A percentile compares a stretch with the other conserved stretches of the same genome.
Conservation (phyloP, 2,113 vertebrate species). For the Numida meleagris region DNA sequence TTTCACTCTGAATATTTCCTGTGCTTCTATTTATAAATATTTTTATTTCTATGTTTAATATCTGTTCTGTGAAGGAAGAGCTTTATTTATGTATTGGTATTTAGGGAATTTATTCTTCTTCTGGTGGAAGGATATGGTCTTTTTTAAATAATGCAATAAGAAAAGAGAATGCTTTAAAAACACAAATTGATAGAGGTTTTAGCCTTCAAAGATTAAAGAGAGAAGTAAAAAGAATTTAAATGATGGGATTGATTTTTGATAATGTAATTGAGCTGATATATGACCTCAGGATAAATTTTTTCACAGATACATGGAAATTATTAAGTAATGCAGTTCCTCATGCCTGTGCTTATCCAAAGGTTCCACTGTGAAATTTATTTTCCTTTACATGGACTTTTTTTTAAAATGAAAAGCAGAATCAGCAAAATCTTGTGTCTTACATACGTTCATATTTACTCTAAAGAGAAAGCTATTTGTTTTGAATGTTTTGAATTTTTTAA, state of each 20-base stretch:
- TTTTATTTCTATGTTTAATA: not conserved
- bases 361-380: not conserved
- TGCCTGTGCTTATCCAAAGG: not conserved
- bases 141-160: not conserved
- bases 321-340: not conserved
- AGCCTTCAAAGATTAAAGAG: not conserved
- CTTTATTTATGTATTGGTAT: not conserved
- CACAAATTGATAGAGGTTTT: not conserved
- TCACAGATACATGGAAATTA: not conserved
- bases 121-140: too few relatives aligned
- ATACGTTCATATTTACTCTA: not conserved
- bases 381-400: not conserved
- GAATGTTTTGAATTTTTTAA: not conserved
- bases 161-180: not conserved
- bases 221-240: not conserved
- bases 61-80: not conserved
- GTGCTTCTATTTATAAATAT: not conserved
- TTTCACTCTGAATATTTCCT: not conserved
- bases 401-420: not conserved
- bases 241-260: not conserved
- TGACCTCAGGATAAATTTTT: not conserved
- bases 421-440: not conserved
- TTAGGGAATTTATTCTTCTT: too few relatives aligned
- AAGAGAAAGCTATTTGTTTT: not conserved
- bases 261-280: not conserved